Evolutionary conservation across 2,888 invertebrate species (phyloP).

Genomic region (Athalia circularis): DNA sequence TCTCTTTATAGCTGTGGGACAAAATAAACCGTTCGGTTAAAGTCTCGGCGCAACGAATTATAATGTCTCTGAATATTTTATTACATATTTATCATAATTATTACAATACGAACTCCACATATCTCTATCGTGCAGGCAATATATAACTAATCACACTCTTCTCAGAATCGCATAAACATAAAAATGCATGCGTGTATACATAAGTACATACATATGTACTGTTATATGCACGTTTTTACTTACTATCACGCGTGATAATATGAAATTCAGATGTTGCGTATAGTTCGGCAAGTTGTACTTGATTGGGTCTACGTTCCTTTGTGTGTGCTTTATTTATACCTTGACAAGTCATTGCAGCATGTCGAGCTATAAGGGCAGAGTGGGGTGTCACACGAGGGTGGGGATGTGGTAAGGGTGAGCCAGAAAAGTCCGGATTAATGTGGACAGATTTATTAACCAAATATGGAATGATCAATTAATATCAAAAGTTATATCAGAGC

Average conservation of each 20-base stretch:
- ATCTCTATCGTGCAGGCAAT: no score
- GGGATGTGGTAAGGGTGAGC: conserved; percentile 25
- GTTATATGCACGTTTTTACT: neutral
- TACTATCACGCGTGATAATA: neutral
- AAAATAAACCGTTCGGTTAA: neutral
- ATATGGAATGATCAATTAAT: neutral
- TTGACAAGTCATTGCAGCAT: conserved; percentile 29
- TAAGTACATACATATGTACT: neutral
- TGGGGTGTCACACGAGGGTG: conserved; percentile 31
- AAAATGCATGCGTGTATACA: neutral
- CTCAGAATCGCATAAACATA: neutral
- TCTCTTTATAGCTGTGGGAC: no score
- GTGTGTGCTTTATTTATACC: conserved; percentile 38
- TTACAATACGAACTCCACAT: no score
- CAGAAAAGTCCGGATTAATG: neutral
- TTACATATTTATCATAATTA: neutral
- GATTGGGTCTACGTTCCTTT: conserved; percentile 29
- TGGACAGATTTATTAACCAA: conserved; percentile 22
- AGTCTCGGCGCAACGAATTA: no score
- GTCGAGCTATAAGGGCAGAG: conserved; percentile 18
- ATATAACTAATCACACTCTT: no score
- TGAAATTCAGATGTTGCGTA: conserved; percentile 12
- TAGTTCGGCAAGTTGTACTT: conserved; percentile 30
- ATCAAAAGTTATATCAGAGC: neutral
- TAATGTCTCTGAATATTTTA: neutral